Evolutionary conservation across 1,140 invertebrate species (phyloP), one percentile per base, ranked within the genome.

Genomic region (Drosophila simulans): DNA sequence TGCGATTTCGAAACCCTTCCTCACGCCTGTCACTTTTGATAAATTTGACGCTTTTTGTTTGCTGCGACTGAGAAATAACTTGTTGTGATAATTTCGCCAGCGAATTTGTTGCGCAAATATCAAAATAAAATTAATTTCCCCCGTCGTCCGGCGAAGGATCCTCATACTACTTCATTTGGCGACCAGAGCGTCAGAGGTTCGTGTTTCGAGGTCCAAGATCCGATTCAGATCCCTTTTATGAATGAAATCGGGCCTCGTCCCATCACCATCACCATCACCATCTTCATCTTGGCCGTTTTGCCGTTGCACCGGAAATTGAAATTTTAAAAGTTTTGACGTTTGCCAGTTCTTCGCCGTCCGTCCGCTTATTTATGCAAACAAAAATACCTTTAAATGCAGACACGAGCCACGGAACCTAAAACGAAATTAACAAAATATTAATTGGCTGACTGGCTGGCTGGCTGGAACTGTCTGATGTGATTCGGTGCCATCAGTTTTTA

Each of bases 311-410:
- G 83, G 83, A 86, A 86, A 86, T 86, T 88, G 84, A 86, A 86
- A 88, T 86, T 86, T 86, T 88, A 89, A 89, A 89, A 88, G 57
- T 86, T 86, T 88, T 86, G 83, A 86, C 83, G 83, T 86, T 88
- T 89, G 84, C 60, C 86, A 68, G 72, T 78, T 63, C 63, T 72
- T 43, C 45, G 45, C 40, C 54, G 25, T 39, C 45, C 49, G 20
- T 70, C 25, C 57, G 53, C 69, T 83, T 83, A 83, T 83, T 83
- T 83, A 83, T 83, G 80, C 80, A 83, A 84, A 78, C 80, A 84
- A 84, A 83, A 82, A 83, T 85, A 71, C 62, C 57, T 73, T 77
- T 80, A 82, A 84, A 72, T 84, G 56, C 45, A 64, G 75, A 86
- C 82, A 82, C 82, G 82, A 86, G 82, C 69, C 64, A 68, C 49